phyloP scores from a whole-genome alignment of 2,888 invertebrate species.

The Lacanobia wlatinum region DNA sequence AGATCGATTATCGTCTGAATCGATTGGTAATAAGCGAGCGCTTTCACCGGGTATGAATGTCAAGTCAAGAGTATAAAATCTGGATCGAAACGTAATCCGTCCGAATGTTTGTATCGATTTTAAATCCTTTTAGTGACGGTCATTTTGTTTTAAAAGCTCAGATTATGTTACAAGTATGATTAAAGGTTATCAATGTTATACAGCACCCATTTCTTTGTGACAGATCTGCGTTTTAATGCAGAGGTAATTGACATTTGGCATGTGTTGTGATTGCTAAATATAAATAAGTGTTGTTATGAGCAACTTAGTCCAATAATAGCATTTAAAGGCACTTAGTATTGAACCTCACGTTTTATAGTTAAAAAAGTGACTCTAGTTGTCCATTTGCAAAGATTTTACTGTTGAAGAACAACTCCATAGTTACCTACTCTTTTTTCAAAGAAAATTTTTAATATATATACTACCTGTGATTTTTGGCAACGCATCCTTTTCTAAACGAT shows the following conservation, averaged over 20 bases:
- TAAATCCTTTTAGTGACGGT: slow-evolving; percentile 82
- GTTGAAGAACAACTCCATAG: too few species aligned
- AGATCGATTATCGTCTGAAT: slow-evolving; percentile 82
- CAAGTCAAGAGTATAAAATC: slow-evolving; percentile 80
- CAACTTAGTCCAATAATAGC: too few species aligned
- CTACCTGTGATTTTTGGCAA: too few species aligned
- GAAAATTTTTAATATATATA: too few species aligned
- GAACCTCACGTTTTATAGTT: too few species aligned
- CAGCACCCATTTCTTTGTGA: slow-evolving; percentile 20
- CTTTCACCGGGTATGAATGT: slow-evolving; percentile 89
- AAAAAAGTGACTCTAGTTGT: too few species aligned
- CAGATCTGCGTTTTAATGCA: background rate
- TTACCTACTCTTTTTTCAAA: too few species aligned
- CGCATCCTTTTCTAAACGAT: too few species aligned
- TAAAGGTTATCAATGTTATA: slow-evolving; percentile 47
- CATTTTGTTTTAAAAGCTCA: slow-evolving; percentile 72
- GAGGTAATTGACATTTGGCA: background rate
- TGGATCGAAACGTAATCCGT: slow-evolving; percentile 80
- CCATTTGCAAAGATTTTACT: too few species aligned
- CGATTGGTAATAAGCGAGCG: slow-evolving; percentile 80
- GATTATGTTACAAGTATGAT: slow-evolving; percentile 59
- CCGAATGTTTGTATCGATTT: slow-evolving; percentile 75
- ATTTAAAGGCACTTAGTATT: too few species aligned
- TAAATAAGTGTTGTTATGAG: background rate
- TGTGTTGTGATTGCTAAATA: background rate